Evolutionary conservation across 2,888 invertebrate species (phyloP).

Genomic region (Tetramorium bicarinatum): DNA sequence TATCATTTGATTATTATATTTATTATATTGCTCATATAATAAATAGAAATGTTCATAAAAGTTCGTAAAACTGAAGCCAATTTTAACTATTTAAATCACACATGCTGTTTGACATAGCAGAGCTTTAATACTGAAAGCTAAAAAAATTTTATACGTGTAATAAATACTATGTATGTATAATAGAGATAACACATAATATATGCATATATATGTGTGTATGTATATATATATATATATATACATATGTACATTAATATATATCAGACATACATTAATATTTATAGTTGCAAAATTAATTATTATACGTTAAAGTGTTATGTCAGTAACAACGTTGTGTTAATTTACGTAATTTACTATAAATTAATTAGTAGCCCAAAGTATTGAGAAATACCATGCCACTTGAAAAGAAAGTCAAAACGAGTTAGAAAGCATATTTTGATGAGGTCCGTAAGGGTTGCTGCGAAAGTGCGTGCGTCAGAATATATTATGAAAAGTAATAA

Average conservation of each 20-base stretch:
- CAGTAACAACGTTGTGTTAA: not conserved
- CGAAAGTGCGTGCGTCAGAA: slow-evolving; percentile 71
- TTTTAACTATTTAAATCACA: not conserved
- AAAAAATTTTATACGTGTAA: not conserved
- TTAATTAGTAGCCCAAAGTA: not conserved
- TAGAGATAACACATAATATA: not conserved
- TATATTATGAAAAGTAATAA: slow-evolving; percentile 77
- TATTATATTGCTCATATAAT: not conserved
- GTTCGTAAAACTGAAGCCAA: not conserved
- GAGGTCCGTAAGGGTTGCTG: slow-evolving; percentile 2
- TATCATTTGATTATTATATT: not conserved
- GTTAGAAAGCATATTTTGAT: slow-evolving; percentile 16
- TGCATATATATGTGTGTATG: not conserved
- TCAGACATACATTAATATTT: not conserved
- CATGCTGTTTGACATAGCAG: not conserved
- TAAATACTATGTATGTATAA: not conserved
- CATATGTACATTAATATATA: not conserved
- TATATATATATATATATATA: too few species aligned
- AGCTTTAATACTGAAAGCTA: not conserved
- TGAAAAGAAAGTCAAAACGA: not conserved
- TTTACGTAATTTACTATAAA: not conserved
- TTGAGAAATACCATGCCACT: not conserved
- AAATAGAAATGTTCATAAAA: not conserved
- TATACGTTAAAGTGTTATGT: not conserved
- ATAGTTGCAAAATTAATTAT: not conserved